Base-by-base conservation (phyloP, 2,888 invertebrate species). In the Brachypterus glaber region DNA sequence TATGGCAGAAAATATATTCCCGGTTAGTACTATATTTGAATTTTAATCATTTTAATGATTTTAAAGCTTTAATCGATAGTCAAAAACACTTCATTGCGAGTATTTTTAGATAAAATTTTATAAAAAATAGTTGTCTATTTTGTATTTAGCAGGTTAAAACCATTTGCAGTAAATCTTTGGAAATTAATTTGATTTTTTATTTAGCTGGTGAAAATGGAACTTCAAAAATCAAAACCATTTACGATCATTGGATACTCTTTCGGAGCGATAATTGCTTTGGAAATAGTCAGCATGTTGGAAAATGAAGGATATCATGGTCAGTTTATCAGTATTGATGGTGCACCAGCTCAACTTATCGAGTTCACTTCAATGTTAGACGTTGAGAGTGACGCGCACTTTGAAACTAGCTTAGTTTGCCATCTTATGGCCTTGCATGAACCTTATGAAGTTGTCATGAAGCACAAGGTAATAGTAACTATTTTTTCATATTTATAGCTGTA, bases 211-310 rank as follows among this genome's bases (percentile, higher is more conserved):
- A 68, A 73, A 43, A 63, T 70, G 26, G 65, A 69, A 7, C 53
- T 77, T 7, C 59, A 70, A 0, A 74, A 71, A 1, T 67, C 68
- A 1, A 68, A 74, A 32, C 70, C 72, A 0, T 91, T 84, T 66
- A 74, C 76, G 40, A 59, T 96, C 1, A 73, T 84, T n/a, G 92
- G 86, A 2, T 93, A 95, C 68, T 96, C 95, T 9, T 93, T 79
- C 57, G 96, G 96, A 30, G 70, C 81, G 0, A 62, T 83, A 15
- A 69, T 91, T 13, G 81, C 83, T 0, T 63, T 92, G 38, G 86
- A 91, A 59, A 66, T 93, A 40, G 82, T 79, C 3, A 66, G 76
- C 5, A 70, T 74, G 53, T 66, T 93, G 24, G 88, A 89, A 62
- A 66, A 64, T 4, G 67, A 73, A 52, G 83, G 82, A 47, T 68